Conservation (phyloP, 2,113 vertebrate genomes). For the Varanus komodoensis region DNA sequence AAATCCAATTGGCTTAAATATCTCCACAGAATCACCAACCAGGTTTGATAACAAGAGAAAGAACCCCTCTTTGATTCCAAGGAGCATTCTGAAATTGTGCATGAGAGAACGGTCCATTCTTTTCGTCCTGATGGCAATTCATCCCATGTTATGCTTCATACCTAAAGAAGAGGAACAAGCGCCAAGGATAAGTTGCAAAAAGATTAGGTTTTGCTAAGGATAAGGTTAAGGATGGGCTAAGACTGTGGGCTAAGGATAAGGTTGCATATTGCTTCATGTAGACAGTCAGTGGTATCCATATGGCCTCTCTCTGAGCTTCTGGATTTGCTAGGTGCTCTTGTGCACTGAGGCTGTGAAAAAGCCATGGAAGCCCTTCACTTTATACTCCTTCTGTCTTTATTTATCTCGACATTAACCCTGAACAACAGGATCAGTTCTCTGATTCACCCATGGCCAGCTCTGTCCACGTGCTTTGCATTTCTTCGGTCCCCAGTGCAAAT, state of each 20-base stretch:
- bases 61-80: not conserved
- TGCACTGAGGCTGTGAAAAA: not conserved
- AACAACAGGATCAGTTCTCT: not conserved
- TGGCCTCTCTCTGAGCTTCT: not conserved
- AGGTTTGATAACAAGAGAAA: not conserved
- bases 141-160: not conserved
- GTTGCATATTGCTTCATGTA: too few relatives aligned
- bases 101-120: too few relatives aligned
- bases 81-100: not conserved
- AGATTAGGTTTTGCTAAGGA: too few relatives aligned
- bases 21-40: not conserved
- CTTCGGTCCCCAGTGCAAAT: not conserved
- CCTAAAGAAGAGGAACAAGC: not conserved
- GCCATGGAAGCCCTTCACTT: not conserved
- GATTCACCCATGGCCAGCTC: not conserved
- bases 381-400: not conserved
- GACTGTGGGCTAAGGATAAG: not conserved
- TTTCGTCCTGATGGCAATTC: not conserved
- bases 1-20: not conserved
- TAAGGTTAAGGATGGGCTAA: too few relatives aligned
- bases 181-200: not conserved
- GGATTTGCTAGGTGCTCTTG: too few relatives aligned
- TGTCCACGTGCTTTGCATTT: not conserved
- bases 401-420: not conserved
- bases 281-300: not conserved